Base-by-base conservation (phyloP, 2,888 invertebrate species). In the Ormyrus nitidulus region DNA sequence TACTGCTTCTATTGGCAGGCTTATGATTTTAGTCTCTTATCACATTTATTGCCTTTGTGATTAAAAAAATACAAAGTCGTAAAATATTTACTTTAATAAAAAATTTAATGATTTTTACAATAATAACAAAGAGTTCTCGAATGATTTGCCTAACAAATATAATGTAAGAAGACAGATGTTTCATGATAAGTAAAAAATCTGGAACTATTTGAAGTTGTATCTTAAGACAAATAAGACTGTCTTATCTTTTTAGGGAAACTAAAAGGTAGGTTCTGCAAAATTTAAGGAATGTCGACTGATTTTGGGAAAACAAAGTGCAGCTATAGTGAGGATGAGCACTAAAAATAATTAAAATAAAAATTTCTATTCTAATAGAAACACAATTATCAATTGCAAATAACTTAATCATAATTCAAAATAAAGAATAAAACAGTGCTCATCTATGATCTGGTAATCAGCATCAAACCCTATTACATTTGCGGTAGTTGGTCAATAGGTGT, bases 401-500 rank as follows among this genome's bases (percentile, higher is more conserved):
- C 46, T 81, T 81, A 81, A 51, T 73, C 46, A 46, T 70, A 58
- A 81, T 73, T 34, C 56, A 70, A 68, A 70, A 46, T 71, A 51
- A 61, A 74, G 34, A 34, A 34, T 34, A 34, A 34, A 34, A 34
- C 34, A 71, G 74, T 68, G 71, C 71, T 79, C 73, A 76, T 58
- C 48, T 72, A 61, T 73, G 34, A 10, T 64, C 46, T 64, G 13
- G 19, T 64, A 73, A 68, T 68, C 48, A 49, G 46, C 4, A 34
- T 34, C 61, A 69, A 73, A 79, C 56, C 59, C 53, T 77, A 81
- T 73, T 91, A 96, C 95, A 95, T 96, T 88, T 95, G 95, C 2
- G 99, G 99, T 83, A 99, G 93, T 89, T 96, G 96, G 84, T 99
- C 98, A 84, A 99, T 97, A 0, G 98, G 97, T 8, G 97, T 98